A percentile compares a stretch with the other conserved stretches of the same genome.
Evolutionary conservation across 2,888 invertebrate genomes (phyloP).

Genomic region (Ectobius pallidus): DNA sequence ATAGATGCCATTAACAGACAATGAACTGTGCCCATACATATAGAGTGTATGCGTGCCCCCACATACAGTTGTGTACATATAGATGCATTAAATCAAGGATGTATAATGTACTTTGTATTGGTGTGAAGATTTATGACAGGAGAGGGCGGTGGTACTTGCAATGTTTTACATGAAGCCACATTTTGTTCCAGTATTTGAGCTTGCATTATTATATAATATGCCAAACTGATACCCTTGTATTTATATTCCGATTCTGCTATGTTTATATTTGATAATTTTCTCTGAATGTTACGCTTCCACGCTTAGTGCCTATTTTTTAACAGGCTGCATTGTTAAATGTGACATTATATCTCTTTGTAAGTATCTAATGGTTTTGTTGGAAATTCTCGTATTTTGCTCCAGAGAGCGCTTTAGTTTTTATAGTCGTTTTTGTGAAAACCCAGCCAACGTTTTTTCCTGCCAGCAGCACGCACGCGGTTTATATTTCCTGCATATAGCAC

Average conservation of each 20-base stretch:
- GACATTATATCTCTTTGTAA: background rate
- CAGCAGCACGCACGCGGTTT: no score
- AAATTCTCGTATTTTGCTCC: background rate
- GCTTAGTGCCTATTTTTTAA: background rate
- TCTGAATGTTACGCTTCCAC: background rate
- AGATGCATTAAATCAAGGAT: conserved; percentile 23
- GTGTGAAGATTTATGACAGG: conserved; percentile 11
- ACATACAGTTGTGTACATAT: conserved; percentile 4
- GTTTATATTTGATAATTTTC: no score
- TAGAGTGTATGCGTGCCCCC: background rate
- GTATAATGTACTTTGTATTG: conserved; percentile 13
- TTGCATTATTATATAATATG: background rate
- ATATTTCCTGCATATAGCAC: no score
- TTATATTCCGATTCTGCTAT: no score
- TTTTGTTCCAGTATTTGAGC: background rate
- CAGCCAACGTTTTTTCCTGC: no score
- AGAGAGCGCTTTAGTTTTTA: background rate
- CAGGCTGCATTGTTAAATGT: background rate
- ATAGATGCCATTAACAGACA: conserved; percentile 6
- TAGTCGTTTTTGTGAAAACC: no score
- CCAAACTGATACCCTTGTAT: background rate
- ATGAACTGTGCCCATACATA: background rate
- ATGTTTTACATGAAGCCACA: background rate
- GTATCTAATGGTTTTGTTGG: background rate
- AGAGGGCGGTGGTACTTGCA: background rate